phyloP scores from a whole-genome alignment of 2,113 vertebrate genomes.

The Bombycilla garrulus region DNA sequence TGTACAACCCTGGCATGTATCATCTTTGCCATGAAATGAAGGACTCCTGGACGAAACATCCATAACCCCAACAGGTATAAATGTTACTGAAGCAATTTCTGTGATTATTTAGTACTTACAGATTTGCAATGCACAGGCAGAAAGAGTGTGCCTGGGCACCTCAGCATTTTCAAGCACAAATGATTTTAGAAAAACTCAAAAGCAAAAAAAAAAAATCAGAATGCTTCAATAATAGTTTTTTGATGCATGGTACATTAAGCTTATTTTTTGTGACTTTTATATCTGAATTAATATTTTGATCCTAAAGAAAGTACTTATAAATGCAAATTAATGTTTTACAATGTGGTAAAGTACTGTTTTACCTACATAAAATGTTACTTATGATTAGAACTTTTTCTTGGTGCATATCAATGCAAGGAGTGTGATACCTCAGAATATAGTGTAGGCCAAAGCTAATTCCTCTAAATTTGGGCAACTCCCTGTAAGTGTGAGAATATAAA shows the following conservation, averaged over 20 bases:
- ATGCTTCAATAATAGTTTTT: neutral
- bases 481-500: neutral
- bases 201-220: accelerated
- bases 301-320: neutral
- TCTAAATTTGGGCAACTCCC: neutral
- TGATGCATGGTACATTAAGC: neutral
- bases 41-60: neutral
- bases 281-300: neutral
- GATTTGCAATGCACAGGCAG: neutral
- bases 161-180: neutral
- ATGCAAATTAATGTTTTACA: neutral
- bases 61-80: neutral
- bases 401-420: neutral
- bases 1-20: neutral
- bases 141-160: neutral
- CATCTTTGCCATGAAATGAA: neutral
- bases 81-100: neutral
- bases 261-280: neutral
- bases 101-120: neutral
- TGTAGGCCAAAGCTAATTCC: neutral
- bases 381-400: neutral
- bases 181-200: neutral
- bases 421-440: neutral
- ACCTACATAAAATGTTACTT: neutral
- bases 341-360: neutral